Base-by-base conservation (phyloP, 2,888 invertebrate genomes). In the Synergus laeviventris region DNA sequence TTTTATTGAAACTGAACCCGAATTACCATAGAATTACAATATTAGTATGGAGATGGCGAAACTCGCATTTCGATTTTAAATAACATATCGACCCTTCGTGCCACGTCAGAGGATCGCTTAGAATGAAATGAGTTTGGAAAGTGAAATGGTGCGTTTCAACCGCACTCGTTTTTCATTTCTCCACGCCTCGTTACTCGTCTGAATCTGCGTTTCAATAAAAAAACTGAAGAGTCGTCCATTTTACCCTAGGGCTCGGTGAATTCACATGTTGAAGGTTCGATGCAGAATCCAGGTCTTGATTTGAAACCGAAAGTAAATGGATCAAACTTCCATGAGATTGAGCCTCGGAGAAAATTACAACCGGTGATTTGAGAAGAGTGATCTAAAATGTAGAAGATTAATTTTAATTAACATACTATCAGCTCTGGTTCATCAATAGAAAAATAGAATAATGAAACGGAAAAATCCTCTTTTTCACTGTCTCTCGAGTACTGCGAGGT, bases 241-340 rank as follows among this genome's bases (percentile, higher is more conserved):
- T 59, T 12, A 12, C 9, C 12, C 12, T 1, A 59, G 21, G 7
- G 16, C 36, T 61, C 5, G 8, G 61, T 31, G 8, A 61, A 31
- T 61, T 66, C 24, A 31, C 66, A n/a, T 42, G 45, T 66, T 45
- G 9, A 7, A 66, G 24, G 8, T n/a, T 45, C 42, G 36, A 38
- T 38, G 49, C n/a, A 49, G n/a, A 49, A 60, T 8, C 16, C 3
- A 31, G 31, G n/a, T 16, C 24, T 31, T 31, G 31, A 31, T 24
- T 60, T 61, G 14, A 24, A 14, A 61, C 16, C 31, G 64, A 39
- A 64, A 66, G 66, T 45, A 45, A 45, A 66, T n/a, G 66, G 45
- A 66, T 31, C 31, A 45, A 66, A 64, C 4, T 42, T 21, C 21
- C 42, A 66, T 24, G 31, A n/a, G n/a, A n/a, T n/a, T n/a, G n/a